phyloP scores from a whole-genome alignment of 2,888 invertebrate species.

The Cantharis nigra region DNA sequence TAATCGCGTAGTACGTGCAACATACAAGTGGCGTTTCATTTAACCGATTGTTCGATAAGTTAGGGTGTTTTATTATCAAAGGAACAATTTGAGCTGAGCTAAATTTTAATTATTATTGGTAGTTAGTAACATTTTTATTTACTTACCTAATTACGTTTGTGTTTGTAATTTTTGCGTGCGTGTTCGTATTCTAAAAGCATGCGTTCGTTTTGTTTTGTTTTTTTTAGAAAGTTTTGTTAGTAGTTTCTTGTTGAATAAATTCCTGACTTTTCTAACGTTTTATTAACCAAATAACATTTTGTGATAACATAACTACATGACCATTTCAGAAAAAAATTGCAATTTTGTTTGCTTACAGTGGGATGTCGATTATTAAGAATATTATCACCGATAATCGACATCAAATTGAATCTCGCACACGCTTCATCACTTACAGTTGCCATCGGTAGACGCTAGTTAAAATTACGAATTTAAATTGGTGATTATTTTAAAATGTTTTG shows the following conservation, averaged over 20 bases:
- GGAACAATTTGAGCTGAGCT: background rate
- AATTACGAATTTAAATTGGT: background rate
- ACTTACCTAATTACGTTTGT: background rate
- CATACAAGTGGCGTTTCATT: background rate
- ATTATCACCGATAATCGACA: background rate
- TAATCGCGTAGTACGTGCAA: background rate
- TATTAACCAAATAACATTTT: conserved; percentile 15
- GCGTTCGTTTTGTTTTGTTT: background rate
- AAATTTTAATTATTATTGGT: background rate
- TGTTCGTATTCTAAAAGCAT: conserved; percentile 4
- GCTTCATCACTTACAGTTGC: background rate
- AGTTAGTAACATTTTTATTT: background rate
- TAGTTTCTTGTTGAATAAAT: conserved; percentile 8
- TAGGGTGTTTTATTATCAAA: background rate
- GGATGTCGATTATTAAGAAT: background rate
- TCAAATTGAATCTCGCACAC: background rate
- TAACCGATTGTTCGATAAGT: background rate
- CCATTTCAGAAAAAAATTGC: background rate
- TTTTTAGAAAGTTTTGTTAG: background rate
- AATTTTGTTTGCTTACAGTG: background rate
- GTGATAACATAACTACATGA: background rate
- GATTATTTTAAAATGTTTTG: background rate
- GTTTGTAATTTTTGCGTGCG: background rate
- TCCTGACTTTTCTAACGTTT: conserved; percentile 32
- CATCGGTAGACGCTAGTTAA: background rate